A percentile compares a stretch with the other conserved stretches of the same genome.
These are phyloP conservation scores for Lethenteron camtschaticum DNA, from an alignment of 2,113 vertebrate species.

Conservation along the genomic window DNA sequence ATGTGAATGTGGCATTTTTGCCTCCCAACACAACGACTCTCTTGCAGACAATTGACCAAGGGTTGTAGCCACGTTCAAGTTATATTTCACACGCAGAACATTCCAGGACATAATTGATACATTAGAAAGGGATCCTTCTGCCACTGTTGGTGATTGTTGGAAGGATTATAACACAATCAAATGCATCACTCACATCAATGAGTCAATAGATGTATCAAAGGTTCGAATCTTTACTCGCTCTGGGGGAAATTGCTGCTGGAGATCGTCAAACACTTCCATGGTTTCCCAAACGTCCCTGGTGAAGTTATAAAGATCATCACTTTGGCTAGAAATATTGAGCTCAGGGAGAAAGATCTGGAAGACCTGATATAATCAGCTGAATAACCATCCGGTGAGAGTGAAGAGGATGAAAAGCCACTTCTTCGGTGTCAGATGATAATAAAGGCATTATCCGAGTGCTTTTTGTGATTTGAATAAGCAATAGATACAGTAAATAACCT, in stretches of 20 bases:
- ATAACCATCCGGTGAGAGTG: too few species aligned
- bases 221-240: background rate
- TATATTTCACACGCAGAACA: background rate
- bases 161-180: background rate
- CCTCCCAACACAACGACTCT: background rate
- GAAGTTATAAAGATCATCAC: background rate
- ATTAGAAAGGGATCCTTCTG: background rate
- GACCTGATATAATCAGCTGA: background rate
- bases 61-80: background rate
- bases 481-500: background rate
- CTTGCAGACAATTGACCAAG: background rate
- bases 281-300: background rate
- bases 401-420: background rate
- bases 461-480: too few species aligned
- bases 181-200: background rate
- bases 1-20: background rate
- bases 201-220: background rate
- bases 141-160: background rate
- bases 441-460: background rate
- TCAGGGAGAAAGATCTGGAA: background rate
- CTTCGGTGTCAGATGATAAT: background rate
- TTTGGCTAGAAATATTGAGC: background rate
- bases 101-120: background rate
- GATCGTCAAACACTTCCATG: background rate
- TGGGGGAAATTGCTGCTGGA: background rate